Percentiles rank a stretch among this genome's conserved stretches.
Evolutionary conservation across 1,140 invertebrate genomes (phyloP).

Genomic region (Tetramorium simillimum): DNA sequence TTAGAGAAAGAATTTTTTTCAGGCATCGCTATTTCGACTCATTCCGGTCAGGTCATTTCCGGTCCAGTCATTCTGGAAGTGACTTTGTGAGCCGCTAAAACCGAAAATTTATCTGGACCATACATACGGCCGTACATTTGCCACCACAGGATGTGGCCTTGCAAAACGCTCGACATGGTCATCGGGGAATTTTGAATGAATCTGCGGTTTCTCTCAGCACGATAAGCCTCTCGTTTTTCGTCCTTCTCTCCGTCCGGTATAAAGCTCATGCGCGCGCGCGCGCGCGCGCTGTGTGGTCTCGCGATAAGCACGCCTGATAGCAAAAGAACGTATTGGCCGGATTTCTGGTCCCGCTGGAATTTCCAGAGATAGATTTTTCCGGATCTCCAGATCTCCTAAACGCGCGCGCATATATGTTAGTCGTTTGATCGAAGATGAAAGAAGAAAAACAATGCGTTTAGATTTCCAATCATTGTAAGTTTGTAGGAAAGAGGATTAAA

Average conservation of each 20-base stretch:
- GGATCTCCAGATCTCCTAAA: not conserved
- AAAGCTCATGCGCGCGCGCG: slow-evolving; percentile 11
- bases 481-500: not conserved
- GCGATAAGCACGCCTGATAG: slow-evolving; percentile 63
- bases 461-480: not conserved
- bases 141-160: slow-evolving; percentile 41
- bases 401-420: slow-evolving; percentile 9
- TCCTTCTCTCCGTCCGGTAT: not conserved
- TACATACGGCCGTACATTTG: slow-evolving; percentile 11
- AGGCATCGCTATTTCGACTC: not conserved
- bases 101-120: slow-evolving; percentile 49
- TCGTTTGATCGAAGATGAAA: not conserved
- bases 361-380: slow-evolving; percentile 51
- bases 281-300: slow-evolving; percentile 7
- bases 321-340: slow-evolving; percentile 57
- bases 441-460: not conserved
- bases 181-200: slow-evolving; percentile 54
- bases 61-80: not conserved
- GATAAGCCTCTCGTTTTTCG: slow-evolving; percentile 46
- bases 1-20: not conserved
- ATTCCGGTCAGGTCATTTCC: not conserved
- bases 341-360: slow-evolving; percentile 64
- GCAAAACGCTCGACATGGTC: slow-evolving; percentile 13
- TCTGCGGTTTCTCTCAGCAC: slow-evolving; percentile 14
- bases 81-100: slow-evolving; percentile 7